These are phyloP conservation scores for Artibeus lituratus DNA, from an alignment of 2,797 vertebrate genomes.

Conservation along the genomic window DNA sequence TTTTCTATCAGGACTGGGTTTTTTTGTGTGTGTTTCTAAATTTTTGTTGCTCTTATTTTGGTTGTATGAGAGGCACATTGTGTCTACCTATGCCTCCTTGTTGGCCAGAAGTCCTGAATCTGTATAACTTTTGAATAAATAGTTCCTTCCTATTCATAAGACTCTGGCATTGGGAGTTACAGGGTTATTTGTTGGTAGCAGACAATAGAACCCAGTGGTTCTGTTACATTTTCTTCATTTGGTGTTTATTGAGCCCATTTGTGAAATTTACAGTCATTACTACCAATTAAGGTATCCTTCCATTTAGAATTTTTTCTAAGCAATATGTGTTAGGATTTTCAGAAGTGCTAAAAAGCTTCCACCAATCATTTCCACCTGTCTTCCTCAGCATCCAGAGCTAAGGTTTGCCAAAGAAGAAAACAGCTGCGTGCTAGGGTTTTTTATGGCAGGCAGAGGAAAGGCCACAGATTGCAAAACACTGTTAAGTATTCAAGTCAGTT, in stretches of 20 bases:
- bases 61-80: no score
- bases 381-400: background rate
- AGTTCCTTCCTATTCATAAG: no score
- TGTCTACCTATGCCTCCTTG: no score
- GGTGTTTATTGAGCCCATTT: background rate
- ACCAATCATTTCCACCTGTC: background rate
- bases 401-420: background rate
- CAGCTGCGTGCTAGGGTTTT: background rate
- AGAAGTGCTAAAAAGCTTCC: background rate
- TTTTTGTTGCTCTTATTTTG: no score
- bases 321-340: background rate
- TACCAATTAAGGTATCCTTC: background rate
- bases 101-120: no score
- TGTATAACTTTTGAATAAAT: no score
- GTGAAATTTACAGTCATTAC: background rate
- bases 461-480: background rate
- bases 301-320: slow-evolving; percentile 30
- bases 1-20: no score
- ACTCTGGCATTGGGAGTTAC: no score
- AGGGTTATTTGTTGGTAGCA: no score
- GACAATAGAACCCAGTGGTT: no score
- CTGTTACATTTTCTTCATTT: background rate
- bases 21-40: no score
- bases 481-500: background rate
- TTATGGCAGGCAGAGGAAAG: background rate